Base-by-base conservation (phyloP, 2,113 vertebrate genomes). In the Tachysurus vachellii region DNA sequence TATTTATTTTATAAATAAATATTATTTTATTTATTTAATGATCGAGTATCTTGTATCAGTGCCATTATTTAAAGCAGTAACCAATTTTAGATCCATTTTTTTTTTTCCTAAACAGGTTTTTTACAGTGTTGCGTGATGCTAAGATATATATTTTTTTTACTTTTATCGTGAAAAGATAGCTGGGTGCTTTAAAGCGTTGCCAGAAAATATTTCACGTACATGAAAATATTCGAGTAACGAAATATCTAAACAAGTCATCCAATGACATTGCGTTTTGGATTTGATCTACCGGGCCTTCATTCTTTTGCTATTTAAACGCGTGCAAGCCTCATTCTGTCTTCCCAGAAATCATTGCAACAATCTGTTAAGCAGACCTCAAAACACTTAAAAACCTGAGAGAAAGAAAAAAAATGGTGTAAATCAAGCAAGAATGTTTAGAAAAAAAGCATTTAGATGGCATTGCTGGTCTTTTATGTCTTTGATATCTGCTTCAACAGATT, bases 281-380 rank as follows among this genome's bases (percentile, higher is more conserved):
- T 93, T 95, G 95, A 96, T 94, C 94, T 94, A 93, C 93, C 59
- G 92, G 93, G 94, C 93, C 93, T 92, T 95, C 93, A 95, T 94
- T 94, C 94, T 93, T 95, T 91, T 88, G 82, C 90, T 93, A 90
- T 94, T 93, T 93, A 88, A 92, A 94, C 92, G 92, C 93, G 92
- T 93, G 92, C 93, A 93, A 92, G 88, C 89, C 87, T 93, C 93
- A 93, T 94, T 94, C 93, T 94, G 93, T 95, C 93, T 96, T 95
- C 94, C 93, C 91, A 94, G 92, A 95, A 95, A 92, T 94, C 93
- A 93, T 90, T 91, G 93, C 93, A 93, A 90, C 94, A 95, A 95
- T 95, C 91, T 95, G 94, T 93, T 94, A 91, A 94, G 90, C 95
- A 96, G 95, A 96, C 93, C 91, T 95, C 89, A 95, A 87, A 95